Evolutionary conservation across 2,888 invertebrate genomes (phyloP), one percentile per base, ranked within the genome.

Genomic region (Amiota mariae): DNA sequence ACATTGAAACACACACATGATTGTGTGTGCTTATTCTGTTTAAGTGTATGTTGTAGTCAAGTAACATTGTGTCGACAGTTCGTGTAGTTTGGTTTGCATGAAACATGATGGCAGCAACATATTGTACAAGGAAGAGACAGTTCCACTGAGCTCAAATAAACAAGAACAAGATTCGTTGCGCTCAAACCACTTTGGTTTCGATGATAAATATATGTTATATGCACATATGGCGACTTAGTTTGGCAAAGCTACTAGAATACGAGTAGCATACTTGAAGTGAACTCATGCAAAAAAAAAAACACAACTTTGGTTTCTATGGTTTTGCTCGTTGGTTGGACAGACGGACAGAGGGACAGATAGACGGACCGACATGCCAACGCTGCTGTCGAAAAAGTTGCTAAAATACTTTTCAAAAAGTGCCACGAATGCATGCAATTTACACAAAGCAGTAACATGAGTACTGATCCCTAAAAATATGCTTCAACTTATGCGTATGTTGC

Each of bases 71-170:
- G 71, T 36, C 70, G 36, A 73, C 63, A 63, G 46, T 59, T 57
- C 59, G 75, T 76, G 75, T 71, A 70, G 72, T 71, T 36, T 66
- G 70, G 70, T 77, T 36, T 85, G 81, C 82, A 84, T 80, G 85
- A 84, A 82, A 80, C 79, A 84, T 83, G 85, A 85, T 82, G 82
- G 78, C 79, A 72, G 75, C 72, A 80, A 73, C 74, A 68, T 68
- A 18, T 51, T 68, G 67, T 68, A 24, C 51, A 20, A 49, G 24
- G 51, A 10, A 51, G 18, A 51, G 36, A 36, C 36, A 36, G 36
- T 36, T 36, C 36, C 36, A 36, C 36, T 36, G 36, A 36, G 36
- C 36, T 36, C 36, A 36, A 36, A 36, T 36, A 36, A 36, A 36
- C 36, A 36, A 36, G 36, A 36, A 36, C 36, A 36, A 36, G 36